These are phyloP conservation scores for Linnaemya tessellans DNA, from an alignment of 2,888 invertebrate genomes.

Conservation along the genomic window DNA sequence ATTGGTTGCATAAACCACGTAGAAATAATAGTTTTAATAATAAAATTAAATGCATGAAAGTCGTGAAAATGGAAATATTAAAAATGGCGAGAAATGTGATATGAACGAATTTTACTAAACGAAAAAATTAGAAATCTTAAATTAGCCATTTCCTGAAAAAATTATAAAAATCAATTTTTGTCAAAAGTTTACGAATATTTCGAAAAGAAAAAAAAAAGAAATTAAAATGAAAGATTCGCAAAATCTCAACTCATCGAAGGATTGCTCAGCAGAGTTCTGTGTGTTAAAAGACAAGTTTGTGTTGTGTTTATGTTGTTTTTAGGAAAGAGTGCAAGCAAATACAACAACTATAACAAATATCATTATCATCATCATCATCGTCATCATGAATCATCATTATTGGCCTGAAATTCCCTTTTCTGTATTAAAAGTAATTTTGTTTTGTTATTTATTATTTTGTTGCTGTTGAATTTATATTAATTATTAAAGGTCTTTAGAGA, in stretches of 20 bases:
- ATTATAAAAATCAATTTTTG: too few relatives aligned
- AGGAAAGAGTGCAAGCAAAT: conserved; percentile 19
- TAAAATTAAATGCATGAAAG: conserved; percentile 9
- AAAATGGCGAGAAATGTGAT: not conserved
- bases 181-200: too few relatives aligned
- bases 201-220: not conserved
- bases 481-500: conserved; percentile 43
- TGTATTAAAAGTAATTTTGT: conserved; percentile 9
- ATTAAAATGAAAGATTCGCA: not conserved
- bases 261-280: not conserved
- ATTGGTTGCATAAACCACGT: conserved; percentile 66
- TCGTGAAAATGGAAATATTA: not conserved
- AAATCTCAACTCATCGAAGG: not conserved
- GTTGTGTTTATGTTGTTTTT: not conserved
- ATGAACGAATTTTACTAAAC: not conserved
- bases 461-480: not conserved
- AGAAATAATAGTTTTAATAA: conserved; percentile 28
- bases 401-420: conserved; percentile 9
- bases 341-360: conserved; percentile 22
- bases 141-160: not conserved
- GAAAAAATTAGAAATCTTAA: not conserved
- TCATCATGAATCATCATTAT: conserved; percentile 55
- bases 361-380: conserved; percentile 34
- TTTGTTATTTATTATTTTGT: not conserved
- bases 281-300: conserved; percentile 26